Evolutionary conservation across 1,140 invertebrate species (phyloP).

Genomic region (Zaprionus capensis): DNA sequence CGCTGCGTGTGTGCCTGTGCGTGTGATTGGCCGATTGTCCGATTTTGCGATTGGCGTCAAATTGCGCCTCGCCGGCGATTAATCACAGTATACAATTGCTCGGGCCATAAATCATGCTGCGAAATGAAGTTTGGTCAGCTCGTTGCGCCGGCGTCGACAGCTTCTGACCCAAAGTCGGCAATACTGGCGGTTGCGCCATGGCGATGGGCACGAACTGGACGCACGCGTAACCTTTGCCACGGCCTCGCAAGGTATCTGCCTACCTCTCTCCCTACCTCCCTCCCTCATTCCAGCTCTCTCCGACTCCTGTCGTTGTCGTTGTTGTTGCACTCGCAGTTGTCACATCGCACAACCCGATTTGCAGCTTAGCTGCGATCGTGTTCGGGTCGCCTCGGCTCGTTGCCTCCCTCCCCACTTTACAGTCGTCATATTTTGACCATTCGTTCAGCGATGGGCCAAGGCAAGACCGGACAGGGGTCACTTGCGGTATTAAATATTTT

Average conservation of each 20-base stretch:
- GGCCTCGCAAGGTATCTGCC: constrained; percentile 19
- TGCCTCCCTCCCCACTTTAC: constrained; percentile 23
- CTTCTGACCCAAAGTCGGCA: constrained; percentile 50
- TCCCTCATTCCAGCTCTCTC: background rate
- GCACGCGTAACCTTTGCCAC: constrained; percentile 75
- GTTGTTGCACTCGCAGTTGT: constrained; percentile 37
- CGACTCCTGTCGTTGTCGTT: background rate
- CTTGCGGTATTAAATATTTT: constrained; percentile 80
- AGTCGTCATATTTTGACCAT: constrained; percentile 59
- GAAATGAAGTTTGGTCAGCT: constrained; percentile 32
- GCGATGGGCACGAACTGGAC: constrained; percentile 65
- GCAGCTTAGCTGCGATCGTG: constrained; percentile 24
- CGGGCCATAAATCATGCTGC: constrained; percentile 59
- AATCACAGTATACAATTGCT: constrained; percentile 45
- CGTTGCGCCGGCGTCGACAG: constrained; percentile 60
- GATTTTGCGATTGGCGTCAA: constrained; percentile 3
- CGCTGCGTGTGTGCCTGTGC: constrained; percentile 1
- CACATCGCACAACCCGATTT: constrained; percentile 45
- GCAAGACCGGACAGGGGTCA: constrained; percentile 72
- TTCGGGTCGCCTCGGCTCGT: background rate
- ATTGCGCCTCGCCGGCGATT: constrained; percentile 32
- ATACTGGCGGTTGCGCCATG: constrained; percentile 15
- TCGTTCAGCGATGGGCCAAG: constrained; percentile 22
- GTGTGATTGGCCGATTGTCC: constrained; percentile 1
- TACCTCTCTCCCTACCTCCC: background rate